phyloP scores from a whole-genome alignment of 1,140 invertebrate species.

The Pseudachorutes palmiensis region DNA sequence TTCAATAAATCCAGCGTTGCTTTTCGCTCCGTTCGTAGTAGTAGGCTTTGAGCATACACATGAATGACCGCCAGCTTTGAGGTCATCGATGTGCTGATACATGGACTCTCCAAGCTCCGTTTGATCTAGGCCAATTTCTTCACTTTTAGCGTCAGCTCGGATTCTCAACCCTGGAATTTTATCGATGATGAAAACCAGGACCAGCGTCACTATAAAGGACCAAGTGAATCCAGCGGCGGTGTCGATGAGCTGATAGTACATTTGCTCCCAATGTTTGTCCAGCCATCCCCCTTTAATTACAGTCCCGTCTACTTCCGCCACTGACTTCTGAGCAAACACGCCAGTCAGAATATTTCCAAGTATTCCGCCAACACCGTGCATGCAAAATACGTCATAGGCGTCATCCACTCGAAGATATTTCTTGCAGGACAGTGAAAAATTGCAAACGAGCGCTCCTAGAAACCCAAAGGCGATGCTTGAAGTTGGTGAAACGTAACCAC shows the following conservation, averaged over 20 bases:
- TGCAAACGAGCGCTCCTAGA: slow-evolving; percentile 25
- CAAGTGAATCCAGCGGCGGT: slow-evolving; percentile 27
- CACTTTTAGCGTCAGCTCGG: slow-evolving; percentile 21
- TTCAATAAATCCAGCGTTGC: neutral
- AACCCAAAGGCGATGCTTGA: slow-evolving; percentile 31
- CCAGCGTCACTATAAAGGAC: slow-evolving; percentile 27
- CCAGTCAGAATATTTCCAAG: slow-evolving; percentile 34
- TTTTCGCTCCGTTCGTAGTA: neutral
- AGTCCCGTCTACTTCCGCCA: slow-evolving; percentile 29
- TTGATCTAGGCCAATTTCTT: slow-evolving; percentile 28
- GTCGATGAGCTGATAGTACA: slow-evolving; percentile 25
- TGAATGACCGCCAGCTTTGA: slow-evolving; percentile 2
- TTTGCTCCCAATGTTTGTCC: slow-evolving; percentile 32
- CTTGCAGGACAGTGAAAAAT: slow-evolving; percentile 23
- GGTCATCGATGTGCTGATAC: slow-evolving; percentile 27
- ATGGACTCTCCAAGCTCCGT: slow-evolving; percentile 28
- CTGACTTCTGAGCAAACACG: slow-evolving; percentile 29
- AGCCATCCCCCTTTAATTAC: slow-evolving; percentile 33
- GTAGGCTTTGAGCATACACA: neutral
- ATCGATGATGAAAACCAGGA: slow-evolving; percentile 31
- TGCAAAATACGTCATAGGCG: slow-evolving; percentile 32
- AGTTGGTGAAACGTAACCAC: slow-evolving; percentile 28
- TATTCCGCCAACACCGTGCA: slow-evolving; percentile 33
- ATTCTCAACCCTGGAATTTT: slow-evolving; percentile 34
- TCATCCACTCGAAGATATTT: slow-evolving; percentile 28